Conservation (phyloP, 2,113 vertebrate genomes). For the Epinephelus cyanopodus region DNA sequence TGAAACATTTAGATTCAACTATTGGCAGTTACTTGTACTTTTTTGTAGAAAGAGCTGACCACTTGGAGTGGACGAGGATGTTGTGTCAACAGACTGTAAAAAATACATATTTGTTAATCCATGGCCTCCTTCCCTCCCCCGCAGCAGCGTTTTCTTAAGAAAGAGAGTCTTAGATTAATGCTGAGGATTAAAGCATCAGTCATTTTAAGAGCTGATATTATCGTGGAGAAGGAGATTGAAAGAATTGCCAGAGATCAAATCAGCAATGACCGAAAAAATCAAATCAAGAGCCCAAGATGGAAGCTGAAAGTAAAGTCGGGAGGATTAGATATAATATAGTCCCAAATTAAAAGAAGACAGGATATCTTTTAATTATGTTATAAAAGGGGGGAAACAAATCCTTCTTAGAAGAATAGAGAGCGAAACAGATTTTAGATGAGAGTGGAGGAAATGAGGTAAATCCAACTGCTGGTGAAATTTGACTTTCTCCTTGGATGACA, state of each 20-base stretch:
- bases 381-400: slow-evolving; percentile 60
- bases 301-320: slow-evolving; percentile 84
- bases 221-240: slow-evolving; percentile 87
- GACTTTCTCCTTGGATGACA: slow-evolving; percentile 3
- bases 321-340: slow-evolving; percentile 88
- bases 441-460: slow-evolving; percentile 22
- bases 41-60: slow-evolving; percentile 2
- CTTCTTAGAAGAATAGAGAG: slow-evolving; percentile 55
- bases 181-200: slow-evolving; percentile 80
- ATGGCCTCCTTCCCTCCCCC: slow-evolving; percentile 20
- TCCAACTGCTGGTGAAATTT: background rate
- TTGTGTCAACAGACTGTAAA: slow-evolving; percentile 40
- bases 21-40: background rate
- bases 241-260: slow-evolving; percentile 85
- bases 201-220: slow-evolving; percentile 82
- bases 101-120: slow-evolving; percentile 77
- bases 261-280: slow-evolving; percentile 85
- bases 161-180: slow-evolving; percentile 79
- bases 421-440: slow-evolving; percentile 52
- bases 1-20: background rate
- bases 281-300: slow-evolving; percentile 88
- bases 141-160: slow-evolving; percentile 66
- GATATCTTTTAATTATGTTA: slow-evolving; percentile 82
- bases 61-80: background rate
- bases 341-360: slow-evolving; percentile 84